Percentiles rank a stretch among this genome's conserved stretches.
These are phyloP conservation scores for Lochmaea crataegi DNA, from an alignment of 2,888 invertebrate genomes.

Conservation along the genomic window DNA sequence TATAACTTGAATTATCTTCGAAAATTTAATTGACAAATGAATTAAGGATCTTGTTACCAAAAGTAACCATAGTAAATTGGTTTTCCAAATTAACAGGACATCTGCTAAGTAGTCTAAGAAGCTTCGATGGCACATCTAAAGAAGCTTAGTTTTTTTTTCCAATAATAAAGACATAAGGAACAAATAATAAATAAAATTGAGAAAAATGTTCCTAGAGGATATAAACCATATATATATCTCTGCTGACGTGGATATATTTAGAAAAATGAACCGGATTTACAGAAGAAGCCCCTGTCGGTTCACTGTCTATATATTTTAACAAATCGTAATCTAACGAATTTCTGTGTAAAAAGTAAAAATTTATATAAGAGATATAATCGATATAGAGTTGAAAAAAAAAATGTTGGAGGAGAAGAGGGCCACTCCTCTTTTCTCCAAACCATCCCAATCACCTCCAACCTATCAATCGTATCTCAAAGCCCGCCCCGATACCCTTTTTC, in stretches of 20 bases:
- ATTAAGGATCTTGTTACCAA: background rate
- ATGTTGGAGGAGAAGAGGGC: slow-evolving; percentile 11
- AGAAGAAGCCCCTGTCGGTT: background rate
- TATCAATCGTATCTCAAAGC: slow-evolving; percentile 39
- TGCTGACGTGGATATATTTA: background rate
- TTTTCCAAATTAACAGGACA: too few relatives aligned
- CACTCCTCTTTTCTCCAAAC: slow-evolving; percentile 31
- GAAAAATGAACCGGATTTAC: background rate
- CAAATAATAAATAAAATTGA: background rate
- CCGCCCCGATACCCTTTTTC: slow-evolving; percentile 47
- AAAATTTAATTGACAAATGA: background rate
- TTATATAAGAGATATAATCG: slow-evolving; percentile 10
- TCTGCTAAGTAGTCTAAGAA: too few relatives aligned
- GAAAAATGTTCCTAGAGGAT: background rate
- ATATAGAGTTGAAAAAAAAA: slow-evolving; percentile 8
- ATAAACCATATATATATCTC: background rate
- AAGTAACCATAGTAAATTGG: too few relatives aligned
- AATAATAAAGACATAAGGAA: background rate
- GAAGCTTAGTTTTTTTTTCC: too few relatives aligned
- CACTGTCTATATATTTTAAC: too few relatives aligned
- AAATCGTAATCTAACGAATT: too few relatives aligned
- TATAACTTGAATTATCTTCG: background rate
- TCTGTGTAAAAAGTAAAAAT: background rate
- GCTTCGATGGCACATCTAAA: too few relatives aligned
- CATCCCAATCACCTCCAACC: slow-evolving; percentile 42